These are phyloP conservation scores for Hirtodrosophila histrioides DNA, from an alignment of 2,888 invertebrate species.

Conservation along the genomic window DNA sequence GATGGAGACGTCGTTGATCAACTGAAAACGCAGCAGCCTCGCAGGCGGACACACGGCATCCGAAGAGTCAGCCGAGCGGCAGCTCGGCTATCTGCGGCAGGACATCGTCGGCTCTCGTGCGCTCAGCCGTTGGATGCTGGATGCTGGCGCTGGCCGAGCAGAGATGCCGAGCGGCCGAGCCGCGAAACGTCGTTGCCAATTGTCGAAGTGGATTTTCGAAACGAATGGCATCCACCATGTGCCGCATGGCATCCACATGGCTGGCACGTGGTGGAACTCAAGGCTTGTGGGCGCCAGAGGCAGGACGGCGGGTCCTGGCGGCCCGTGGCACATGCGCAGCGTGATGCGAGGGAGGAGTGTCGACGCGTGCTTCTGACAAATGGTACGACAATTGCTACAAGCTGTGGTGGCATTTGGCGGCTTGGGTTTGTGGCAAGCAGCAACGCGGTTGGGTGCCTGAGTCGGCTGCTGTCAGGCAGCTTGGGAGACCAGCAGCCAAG, in stretches of 20 bases:
- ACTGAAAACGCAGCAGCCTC: slow-evolving; percentile 55
- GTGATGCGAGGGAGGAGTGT: slow-evolving; percentile 80
- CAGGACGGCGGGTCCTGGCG: slow-evolving; percentile 9
- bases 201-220: slow-evolving; percentile 80
- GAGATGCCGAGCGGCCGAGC: slow-evolving; percentile 30
- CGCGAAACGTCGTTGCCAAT: slow-evolving; percentile 74
- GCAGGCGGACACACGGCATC: slow-evolving; percentile 18
- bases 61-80: slow-evolving; percentile 10
- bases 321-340: slow-evolving; percentile 78
- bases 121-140: slow-evolving; percentile 66
- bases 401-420: slow-evolving; percentile 80
- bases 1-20: slow-evolving; percentile 72
- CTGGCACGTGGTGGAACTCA: slow-evolving; percentile 79
- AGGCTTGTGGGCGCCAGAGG: slow-evolving; percentile 29
- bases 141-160: slow-evolving; percentile 45
- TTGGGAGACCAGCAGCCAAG: slow-evolving; percentile 20
- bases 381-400: slow-evolving; percentile 83
- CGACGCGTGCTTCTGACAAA: slow-evolving; percentile 80
- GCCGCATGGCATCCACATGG: slow-evolving; percentile 50
- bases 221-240: slow-evolving; percentile 80
- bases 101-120: slow-evolving; percentile 17
- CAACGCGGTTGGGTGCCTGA: slow-evolving; percentile 56
- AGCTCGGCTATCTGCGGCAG: slow-evolving; percentile 9
- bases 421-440: slow-evolving; percentile 57
- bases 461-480: slow-evolving; percentile 25